phyloP scores from a whole-genome alignment of 2,797 vertebrate genomes.

The Schizopygopsis malacanthus region DNA sequence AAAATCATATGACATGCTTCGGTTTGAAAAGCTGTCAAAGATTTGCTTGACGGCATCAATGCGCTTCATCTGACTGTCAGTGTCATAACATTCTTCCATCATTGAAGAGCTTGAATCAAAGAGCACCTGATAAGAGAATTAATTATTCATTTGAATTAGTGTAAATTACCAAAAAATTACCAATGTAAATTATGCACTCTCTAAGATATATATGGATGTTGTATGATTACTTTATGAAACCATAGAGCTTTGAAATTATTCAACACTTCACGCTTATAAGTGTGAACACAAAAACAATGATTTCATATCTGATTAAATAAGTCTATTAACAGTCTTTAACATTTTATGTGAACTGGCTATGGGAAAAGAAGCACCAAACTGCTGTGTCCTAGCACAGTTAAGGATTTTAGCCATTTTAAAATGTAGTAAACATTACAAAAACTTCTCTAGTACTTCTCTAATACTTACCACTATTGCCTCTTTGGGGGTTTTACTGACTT shows the following conservation, averaged over 20 bases:
- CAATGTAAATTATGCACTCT: not conserved
- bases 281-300: not conserved
- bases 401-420: not conserved
- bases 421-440: not conserved
- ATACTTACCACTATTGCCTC: slow-evolving; percentile 71
- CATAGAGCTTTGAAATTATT: not conserved
- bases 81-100: slow-evolving; percentile 64
- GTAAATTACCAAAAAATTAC: no score
- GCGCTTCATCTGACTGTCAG: slow-evolving; percentile 61
- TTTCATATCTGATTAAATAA: not conserved
- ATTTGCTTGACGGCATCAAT: slow-evolving; percentile 73
- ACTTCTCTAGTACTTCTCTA: no score
- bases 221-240: not conserved
- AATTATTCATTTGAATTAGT: not conserved
- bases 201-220: not conserved
- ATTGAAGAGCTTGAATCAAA: slow-evolving; percentile 74
- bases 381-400: not conserved
- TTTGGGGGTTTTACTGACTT: slow-evolving; percentile 65
- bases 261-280: not conserved
- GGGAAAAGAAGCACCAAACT: no score
- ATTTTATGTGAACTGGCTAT: no score
- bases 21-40: slow-evolving; percentile 71
- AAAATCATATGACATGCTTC: slow-evolving; percentile 75
- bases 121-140: slow-evolving; percentile 62
- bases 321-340: not conserved